Base-by-base conservation (phyloP, 1,140 invertebrate species). In the Apocrypta bakeri region DNA sequence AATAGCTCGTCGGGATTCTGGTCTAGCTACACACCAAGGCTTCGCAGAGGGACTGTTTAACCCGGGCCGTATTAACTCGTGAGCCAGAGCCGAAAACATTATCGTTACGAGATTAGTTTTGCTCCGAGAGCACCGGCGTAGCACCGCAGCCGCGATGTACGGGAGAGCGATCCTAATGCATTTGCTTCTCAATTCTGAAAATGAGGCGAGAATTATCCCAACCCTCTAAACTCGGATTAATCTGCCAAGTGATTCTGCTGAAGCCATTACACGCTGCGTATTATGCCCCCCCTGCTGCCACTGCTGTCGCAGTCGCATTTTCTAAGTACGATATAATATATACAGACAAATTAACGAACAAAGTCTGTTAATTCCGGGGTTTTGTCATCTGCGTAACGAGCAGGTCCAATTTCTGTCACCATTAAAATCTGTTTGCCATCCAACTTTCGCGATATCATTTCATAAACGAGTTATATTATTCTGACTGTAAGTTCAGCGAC, bases 21-120 rank as follows among this genome's bases (percentile, higher is more conserved):
- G 48, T 7, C 48, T 56, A 21, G 17, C 17, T 2, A 17, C 0
- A 21, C 48, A 21, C 63, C 1, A 66, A 9, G 24, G n/a, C 14
- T 37, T 21, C 42, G 31, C 33, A 63, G 27, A 48, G 48, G 48
- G 81, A 84, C 76, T 76, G 76, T 83, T 83, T 77, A 83, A 82
- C 80, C 81, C 63, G 12, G n/a, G n/a, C n/a, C 72, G 64, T 72
- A 85, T 85, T 83, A 85, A 80, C 79, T 85, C 81, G 40, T 66
- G 64, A 76, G 29, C 42, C n/a, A 25, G 71, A 80, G 69, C 71
- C 79, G 63, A 83, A 85, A 84, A 83, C 84, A 85, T 79, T 83
- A 82, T 83, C 81, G 73, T 82, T 81, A 83, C 66, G 76, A 83
- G 79, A 81, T 84, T 80, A 72, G 74, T 81, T 79, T 81, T 75